Base-by-base conservation (phyloP, 53 echinoderm and acorn worm species). In the Astropecten irregularis region DNA sequence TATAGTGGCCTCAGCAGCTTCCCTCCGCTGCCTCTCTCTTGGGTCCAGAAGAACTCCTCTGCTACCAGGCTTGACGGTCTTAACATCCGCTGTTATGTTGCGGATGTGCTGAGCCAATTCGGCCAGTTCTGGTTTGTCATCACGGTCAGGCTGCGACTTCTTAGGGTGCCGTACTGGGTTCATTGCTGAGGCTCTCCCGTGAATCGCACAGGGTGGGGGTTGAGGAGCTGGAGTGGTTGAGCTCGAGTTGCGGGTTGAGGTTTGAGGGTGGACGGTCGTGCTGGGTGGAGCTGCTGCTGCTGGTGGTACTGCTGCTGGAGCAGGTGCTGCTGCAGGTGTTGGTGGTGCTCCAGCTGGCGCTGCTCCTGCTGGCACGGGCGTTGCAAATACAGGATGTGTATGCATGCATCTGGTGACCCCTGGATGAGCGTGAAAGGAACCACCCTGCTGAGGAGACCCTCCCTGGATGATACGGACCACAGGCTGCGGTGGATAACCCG, bases 71-170 rank as follows among this genome's bases (percentile, higher is more conserved):
- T 74, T 74, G 28, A 55, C 36, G 25, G 74, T 54, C 27, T 74
- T 74, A 4, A 74, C 74, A 40, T 74, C 74, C 14, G 74, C 74
- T 38, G 74, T 10, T 10, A 74, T 56, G 57, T 74, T 74, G n/a
- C 40, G 74, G 74, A 74, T 74, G 56, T 50, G 74, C 51, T 74
- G 74, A 20, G 74, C 74, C 55, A 74, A 55, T 37, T 39, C 22
- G 20, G 74, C 74, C 55, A 74, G 74, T 74, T 74, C 74, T 25
- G 74, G 74, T 32, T 57, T 39, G 38, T 58, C 29, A 11, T 29
- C 30, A 9, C 59, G 28, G 28, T 16, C 25, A 25, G 54, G 9
- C 30, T 32, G 3, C 35, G 20, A 8, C 0, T 64, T 36, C 38
- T 64, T 37, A 19, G 36, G 37, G 37, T 7, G n/a, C 11, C 20